phyloP scores from a whole-genome alignment of 2,888 invertebrate genomes.

The Aromia moschata region DNA sequence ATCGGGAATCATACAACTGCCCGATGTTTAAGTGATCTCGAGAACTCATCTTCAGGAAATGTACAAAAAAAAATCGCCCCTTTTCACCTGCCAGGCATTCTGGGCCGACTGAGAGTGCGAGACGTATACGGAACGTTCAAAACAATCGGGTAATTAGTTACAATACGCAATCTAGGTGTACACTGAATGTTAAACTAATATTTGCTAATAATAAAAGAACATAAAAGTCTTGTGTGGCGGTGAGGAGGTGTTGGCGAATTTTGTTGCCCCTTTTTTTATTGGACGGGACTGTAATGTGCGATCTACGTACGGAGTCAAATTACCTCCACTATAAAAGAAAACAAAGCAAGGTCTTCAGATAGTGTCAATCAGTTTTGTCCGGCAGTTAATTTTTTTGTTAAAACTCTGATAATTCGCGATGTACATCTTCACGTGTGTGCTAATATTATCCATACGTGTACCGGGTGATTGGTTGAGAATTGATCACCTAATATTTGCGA shows the following conservation, averaged over 20 bases:
- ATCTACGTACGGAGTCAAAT: too few species aligned
- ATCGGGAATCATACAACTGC: conserved; percentile 51
- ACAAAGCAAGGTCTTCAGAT: too few species aligned
- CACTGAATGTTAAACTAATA: conserved; percentile 42
- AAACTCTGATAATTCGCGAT: too few species aligned
- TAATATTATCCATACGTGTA: too few species aligned
- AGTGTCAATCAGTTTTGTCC: too few species aligned
- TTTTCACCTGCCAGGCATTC: conserved; percentile 17
- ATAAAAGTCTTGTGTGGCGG: conserved; percentile 27
- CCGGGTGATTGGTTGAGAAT: too few species aligned
- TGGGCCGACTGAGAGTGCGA: conserved; percentile 19
- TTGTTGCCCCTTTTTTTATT: conserved; percentile 28
- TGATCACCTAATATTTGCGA: too few species aligned
- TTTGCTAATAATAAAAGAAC: conserved; percentile 38
- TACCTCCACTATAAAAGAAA: too few species aligned
- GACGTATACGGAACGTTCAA: conserved; percentile 13
- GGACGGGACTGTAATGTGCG: too few species aligned
- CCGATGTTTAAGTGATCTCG: conserved; percentile 42
- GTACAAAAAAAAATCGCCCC: neutral
- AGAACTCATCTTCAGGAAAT: conserved; percentile 7
- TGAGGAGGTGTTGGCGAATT: conserved; percentile 21
- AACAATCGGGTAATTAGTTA: conserved; percentile 28
- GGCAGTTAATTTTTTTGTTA: too few species aligned
- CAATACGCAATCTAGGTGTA: conserved; percentile 33
- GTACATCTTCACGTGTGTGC: too few species aligned